Conservation (phyloP, 2,888 invertebrate genomes). For the Gibbula magus region DNA sequence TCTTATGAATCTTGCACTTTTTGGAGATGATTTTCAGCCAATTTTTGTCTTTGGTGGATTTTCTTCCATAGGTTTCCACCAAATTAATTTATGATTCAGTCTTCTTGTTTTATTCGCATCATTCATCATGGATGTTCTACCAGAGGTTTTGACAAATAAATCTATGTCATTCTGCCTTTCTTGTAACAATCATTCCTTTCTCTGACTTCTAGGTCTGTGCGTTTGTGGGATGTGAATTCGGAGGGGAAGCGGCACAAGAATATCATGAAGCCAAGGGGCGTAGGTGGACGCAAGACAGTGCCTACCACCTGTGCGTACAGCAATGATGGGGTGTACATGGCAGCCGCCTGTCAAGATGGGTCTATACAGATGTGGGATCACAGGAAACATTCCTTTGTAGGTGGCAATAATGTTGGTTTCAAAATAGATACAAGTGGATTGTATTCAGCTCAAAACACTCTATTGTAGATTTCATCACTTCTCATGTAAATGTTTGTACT, state of each 20-base stretch:
- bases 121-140: too few relatives aligned
- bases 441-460: too few relatives aligned
- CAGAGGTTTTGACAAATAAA: too few relatives aligned
- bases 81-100: too few relatives aligned
- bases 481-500: too few relatives aligned
- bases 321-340: constrained; percentile 89
- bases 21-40: too few relatives aligned
- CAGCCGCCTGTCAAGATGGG: constrained; percentile 95
- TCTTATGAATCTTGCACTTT: too few relatives aligned
- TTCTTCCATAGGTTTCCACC: too few relatives aligned
- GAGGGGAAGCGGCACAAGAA: constrained; percentile 83
- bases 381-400: constrained; percentile 85
- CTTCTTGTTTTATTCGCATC: too few relatives aligned
- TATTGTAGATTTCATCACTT: too few relatives aligned
- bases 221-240: constrained; percentile 89
- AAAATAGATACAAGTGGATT: too few relatives aligned
- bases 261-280: constrained; percentile 85
- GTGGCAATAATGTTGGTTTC: constrained; percentile 43
- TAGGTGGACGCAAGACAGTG: constrained; percentile 86
- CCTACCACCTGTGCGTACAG: constrained; percentile 90
- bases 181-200: constrained; percentile 28
- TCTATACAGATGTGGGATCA: constrained; percentile 98
- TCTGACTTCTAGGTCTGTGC: constrained; percentile 81
- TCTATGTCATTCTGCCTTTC: not conserved
- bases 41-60: too few relatives aligned